These are phyloP conservation scores for Malthinus flaveolus DNA, from an alignment of 2,888 invertebrate genomes.

Conservation along the genomic window DNA sequence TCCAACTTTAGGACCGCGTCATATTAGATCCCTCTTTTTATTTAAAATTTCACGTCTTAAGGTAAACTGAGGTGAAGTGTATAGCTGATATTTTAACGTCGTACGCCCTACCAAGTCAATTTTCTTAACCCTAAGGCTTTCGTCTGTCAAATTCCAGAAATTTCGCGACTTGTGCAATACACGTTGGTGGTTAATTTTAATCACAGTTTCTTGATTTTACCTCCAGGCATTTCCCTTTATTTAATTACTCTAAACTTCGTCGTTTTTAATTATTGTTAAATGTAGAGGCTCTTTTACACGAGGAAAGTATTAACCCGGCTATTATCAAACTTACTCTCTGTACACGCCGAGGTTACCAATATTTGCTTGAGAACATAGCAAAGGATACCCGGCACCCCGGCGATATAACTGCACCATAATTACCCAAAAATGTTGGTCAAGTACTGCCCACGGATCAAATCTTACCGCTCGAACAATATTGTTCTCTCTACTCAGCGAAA, in stretches of 20 bases:
- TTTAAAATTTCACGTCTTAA: not conserved
- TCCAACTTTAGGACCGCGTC: not conserved
- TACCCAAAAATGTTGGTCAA: too few species aligned
- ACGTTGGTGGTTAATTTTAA: slow-evolving; percentile 36
- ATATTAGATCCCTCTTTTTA: slow-evolving; percentile 25
- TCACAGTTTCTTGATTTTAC: slow-evolving; percentile 37
- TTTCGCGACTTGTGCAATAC: slow-evolving; percentile 27
- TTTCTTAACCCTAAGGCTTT: slow-evolving; percentile 42
- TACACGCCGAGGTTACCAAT: too few species aligned
- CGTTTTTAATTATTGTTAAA: too few species aligned
- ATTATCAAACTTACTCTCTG: too few species aligned
- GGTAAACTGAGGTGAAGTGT: not conserved
- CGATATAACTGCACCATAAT: too few species aligned
- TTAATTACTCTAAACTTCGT: slow-evolving; percentile 18
- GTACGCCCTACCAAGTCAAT: slow-evolving; percentile 48
- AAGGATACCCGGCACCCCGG: too few species aligned
- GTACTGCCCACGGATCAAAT: too few species aligned
- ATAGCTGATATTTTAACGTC: slow-evolving; percentile 38
- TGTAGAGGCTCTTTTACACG: too few species aligned
- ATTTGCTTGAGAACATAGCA: too few species aligned
- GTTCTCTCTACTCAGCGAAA: too few species aligned
- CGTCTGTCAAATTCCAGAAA: slow-evolving; percentile 41
- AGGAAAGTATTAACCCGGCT: too few species aligned
- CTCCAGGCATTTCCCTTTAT: slow-evolving; percentile 26
- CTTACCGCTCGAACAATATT: too few species aligned